Evolutionary conservation across 2,113 vertebrate genomes (phyloP).

Genomic region (Oryctolagus cuniculus): DNA sequence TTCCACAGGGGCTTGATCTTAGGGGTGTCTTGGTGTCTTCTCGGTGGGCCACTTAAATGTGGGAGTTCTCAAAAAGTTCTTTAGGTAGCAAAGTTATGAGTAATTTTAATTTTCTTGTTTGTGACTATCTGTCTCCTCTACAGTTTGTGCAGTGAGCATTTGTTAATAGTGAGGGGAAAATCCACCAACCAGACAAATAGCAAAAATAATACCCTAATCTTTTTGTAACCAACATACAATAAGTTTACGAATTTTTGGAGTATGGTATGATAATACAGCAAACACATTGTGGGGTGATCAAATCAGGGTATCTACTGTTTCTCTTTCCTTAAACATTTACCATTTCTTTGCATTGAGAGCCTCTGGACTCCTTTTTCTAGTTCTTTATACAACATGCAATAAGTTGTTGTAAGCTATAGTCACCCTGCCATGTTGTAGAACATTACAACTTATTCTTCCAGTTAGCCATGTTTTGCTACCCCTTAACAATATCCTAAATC

Average conservation of each 20-base stretch:
- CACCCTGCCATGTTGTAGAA: neutral
- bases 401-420: neutral
- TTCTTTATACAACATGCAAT: neutral
- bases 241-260: neutral
- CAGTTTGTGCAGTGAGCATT: neutral
- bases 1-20: neutral
- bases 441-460: neutral
- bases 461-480: neutral
- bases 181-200: neutral
- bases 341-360: neutral
- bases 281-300: too few species aligned
- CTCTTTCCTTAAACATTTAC: neutral
- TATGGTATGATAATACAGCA: neutral
- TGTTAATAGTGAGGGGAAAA: slow-evolving; percentile 28
- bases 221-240: neutral
- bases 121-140: neutral
- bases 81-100: slow-evolving; percentile 2
- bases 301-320: neutral
- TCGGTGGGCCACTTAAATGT: neutral
- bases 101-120: slow-evolving; percentile 21
- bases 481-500: neutral
- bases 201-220: too few species aligned
- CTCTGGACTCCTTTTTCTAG: neutral
- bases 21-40: neutral
- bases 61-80: neutral